These are phyloP conservation scores for Listronotus oregonensis DNA, from an alignment of 1,140 invertebrate genomes.

Conservation along the genomic window DNA sequence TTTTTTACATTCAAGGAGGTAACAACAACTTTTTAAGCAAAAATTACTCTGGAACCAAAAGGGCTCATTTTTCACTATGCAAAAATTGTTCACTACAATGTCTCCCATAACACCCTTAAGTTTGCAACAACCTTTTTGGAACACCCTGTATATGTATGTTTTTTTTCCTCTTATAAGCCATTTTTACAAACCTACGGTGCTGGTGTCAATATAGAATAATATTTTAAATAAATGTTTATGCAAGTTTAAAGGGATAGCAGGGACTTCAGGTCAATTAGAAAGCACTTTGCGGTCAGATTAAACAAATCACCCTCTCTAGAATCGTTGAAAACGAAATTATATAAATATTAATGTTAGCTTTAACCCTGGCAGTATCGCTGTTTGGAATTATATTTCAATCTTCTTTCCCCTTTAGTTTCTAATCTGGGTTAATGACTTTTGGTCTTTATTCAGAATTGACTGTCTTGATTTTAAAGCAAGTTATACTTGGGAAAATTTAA, in stretches of 20 bases:
- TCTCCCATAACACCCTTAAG: no score
- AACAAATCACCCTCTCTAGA: slow-evolving; percentile 29
- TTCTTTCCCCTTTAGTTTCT: slow-evolving; percentile 31
- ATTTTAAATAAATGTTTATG: slow-evolving; percentile 25
- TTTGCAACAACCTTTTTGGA: no score
- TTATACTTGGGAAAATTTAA: no score
- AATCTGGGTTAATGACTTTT: slow-evolving; percentile 30
- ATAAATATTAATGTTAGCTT: slow-evolving; percentile 32
- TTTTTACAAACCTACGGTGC: no score
- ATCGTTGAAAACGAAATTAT: slow-evolving; percentile 29
- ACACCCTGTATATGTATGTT: no score
- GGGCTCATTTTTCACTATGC: no score
- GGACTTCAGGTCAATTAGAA: slow-evolving; percentile 24
- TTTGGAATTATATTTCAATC: slow-evolving; percentile 33
- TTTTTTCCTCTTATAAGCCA: no score
- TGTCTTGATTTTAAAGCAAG: slow-evolving; percentile 9
- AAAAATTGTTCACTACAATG: no score
- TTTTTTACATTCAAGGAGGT: no score
- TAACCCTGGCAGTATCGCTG: slow-evolving; percentile 25
- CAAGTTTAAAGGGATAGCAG: slow-evolving; percentile 15
- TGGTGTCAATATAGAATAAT: background rate
- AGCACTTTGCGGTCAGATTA: slow-evolving; percentile 27
- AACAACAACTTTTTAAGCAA: no score
- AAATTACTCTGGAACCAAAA: no score
- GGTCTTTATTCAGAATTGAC: slow-evolving; percentile 15